Conservation (phyloP, 2,888 invertebrate species). For the Biston betularia region DNA sequence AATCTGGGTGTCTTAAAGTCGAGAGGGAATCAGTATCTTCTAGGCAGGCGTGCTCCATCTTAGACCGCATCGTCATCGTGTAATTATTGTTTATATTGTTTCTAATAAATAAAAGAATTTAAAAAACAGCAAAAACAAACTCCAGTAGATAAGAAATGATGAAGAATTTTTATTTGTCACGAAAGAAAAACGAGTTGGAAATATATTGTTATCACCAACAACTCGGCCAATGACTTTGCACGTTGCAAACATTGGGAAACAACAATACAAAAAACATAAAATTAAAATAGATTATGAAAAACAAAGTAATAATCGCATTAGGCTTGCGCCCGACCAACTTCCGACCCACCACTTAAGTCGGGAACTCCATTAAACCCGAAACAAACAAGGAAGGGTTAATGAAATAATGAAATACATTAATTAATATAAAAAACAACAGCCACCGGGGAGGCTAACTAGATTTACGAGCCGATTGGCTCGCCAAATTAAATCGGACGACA, state of each 20-base stretch:
- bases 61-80: no score
- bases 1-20: no score
- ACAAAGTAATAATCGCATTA: slow-evolving; percentile 35
- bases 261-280: slow-evolving; percentile 14
- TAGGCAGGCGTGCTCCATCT: no score
- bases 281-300: slow-evolving; percentile 30
- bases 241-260: slow-evolving; percentile 1
- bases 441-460: slow-evolving; percentile 55
- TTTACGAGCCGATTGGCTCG: slow-evolving; percentile 60
- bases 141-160: no score
- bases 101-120: no score
- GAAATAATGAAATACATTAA: slow-evolving; percentile 60
- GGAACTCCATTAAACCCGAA: slow-evolving; percentile 45
- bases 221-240: not conserved
- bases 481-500: slow-evolving; percentile 51
- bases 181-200: not conserved
- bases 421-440: slow-evolving; percentile 58
- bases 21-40: no score
- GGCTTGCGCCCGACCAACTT: slow-evolving; percentile 10
- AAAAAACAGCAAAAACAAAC: no score
- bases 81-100: no score
- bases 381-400: slow-evolving; percentile 58
- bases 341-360: slow-evolving; percentile 24
- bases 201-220: not conserved
- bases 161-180: no score